Evolutionary conservation across 2,113 vertebrate genomes (phyloP), one percentile per base, ranked within the genome.

Genomic region (Semicossyphus pulcher): DNA sequence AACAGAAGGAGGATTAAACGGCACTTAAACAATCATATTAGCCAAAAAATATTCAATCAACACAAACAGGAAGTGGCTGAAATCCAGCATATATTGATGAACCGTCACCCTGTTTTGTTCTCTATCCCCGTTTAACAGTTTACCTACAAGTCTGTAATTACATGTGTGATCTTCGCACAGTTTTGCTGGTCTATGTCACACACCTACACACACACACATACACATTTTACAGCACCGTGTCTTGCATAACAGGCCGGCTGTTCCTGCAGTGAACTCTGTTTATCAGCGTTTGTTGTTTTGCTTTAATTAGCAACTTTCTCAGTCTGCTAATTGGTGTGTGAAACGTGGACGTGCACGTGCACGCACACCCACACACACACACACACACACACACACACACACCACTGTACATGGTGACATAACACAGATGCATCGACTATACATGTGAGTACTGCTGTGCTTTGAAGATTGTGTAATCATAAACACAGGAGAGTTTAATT

Each of bases 211-310:
- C 51, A 31, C 36, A 47, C 66, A 42, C 49, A 57, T 66, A 41
- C 25, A 56, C 53, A 45, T 51, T 12, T 7, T 8, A 21, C 15
- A 23, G 32, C 39, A 47, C 29, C 64, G 31, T 63, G 41, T 6
- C 26, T 73, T 85, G 61, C n/a, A 1, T 84, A 84, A 83, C 10
- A 8, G 21, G 15, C 78, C 76, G 83, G 82, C 64, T 87, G 83
- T 81, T 82, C 54, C 48, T 64, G 77, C 57, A 14, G 58, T 31
- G 44, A 48, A 68, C 10, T 15, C 32, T 21, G 32, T 18, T 29
- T 18, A 31, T 4, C 0, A 47, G 69, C 10, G 23, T 16, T 65
- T 21, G 58, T 62, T 72, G 52, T 72, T 67, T 48, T 54, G 23
- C 20, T 60, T 71, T 78, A 81, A 85, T 83, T 67, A 73, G 15